Conservation (phyloP, 2,113 vertebrate genomes). For the Apodemus sylvaticus region DNA sequence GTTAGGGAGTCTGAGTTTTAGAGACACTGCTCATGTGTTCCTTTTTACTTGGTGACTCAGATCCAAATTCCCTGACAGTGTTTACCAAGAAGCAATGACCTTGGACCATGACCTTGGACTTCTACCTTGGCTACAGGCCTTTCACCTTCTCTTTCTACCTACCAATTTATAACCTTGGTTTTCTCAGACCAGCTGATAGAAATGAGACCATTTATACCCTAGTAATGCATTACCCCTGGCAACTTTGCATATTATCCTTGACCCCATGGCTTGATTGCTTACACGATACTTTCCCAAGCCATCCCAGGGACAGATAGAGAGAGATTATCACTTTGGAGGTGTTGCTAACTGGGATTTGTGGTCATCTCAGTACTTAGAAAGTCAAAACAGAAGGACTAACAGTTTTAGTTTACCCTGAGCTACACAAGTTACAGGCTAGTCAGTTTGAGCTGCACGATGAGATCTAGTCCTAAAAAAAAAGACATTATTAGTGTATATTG, state of each 20-base stretch:
- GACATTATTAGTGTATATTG: not conserved
- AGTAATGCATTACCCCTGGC: not conserved
- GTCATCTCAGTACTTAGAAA: not conserved
- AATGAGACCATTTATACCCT: not conserved
- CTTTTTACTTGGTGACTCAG: not conserved
- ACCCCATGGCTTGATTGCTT: too few species aligned
- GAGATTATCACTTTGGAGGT: not conserved
- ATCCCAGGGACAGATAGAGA: too few species aligned
- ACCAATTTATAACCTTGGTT: not conserved
- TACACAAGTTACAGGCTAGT: not conserved
- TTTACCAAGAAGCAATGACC: not conserved
- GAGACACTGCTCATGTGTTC: not conserved
- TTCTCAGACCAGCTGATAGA: slow-evolving; percentile 1
- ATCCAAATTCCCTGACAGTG: not conserved
- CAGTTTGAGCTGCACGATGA: not conserved
- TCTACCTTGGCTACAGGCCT: not conserved
- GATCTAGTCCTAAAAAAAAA: too few species aligned
- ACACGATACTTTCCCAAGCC: not conserved
- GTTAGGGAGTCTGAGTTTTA: not conserved
- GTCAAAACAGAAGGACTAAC: not conserved
- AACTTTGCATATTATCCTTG: not conserved
- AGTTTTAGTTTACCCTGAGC: not conserved
- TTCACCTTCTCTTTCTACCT: not conserved
- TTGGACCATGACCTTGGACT: not conserved
- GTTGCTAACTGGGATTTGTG: too few species aligned